phyloP scores from a whole-genome alignment of 1,140 invertebrate genomes.

The Eupristina koningsbergeri region DNA sequence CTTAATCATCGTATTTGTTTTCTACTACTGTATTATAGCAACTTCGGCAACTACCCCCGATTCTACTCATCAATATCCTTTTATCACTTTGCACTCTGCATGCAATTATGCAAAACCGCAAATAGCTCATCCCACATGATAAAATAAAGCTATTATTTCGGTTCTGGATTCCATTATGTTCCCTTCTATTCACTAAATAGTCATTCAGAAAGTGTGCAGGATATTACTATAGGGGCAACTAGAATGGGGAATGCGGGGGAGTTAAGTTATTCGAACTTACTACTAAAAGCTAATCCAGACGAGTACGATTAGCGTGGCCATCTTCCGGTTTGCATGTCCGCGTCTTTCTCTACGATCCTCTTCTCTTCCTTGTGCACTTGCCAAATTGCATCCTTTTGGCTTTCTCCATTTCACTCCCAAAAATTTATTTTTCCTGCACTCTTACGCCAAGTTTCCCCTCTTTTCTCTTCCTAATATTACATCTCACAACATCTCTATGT shows the following conservation, averaged over 20 bases:
- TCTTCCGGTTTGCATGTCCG: slow-evolving; percentile 32
- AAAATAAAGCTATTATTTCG: slow-evolving; percentile 4
- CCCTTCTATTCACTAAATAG: slow-evolving; percentile 31
- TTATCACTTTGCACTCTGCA: not conserved
- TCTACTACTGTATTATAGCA: too few species aligned
- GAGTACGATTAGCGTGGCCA: slow-evolving; percentile 63
- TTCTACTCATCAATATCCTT: not conserved
- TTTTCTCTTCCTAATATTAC: not conserved
- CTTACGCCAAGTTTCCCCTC: not conserved
- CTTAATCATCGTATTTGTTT: not conserved
- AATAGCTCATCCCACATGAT: slow-evolving; percentile 1
- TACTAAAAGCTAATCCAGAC: slow-evolving; percentile 61
- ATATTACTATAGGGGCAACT: slow-evolving; percentile 43
- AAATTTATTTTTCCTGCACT: not conserved
- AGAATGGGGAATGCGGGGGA: not conserved
- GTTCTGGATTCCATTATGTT: not conserved
- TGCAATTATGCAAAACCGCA: not conserved
- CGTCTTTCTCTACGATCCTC: not conserved
- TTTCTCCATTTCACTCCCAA: not conserved
- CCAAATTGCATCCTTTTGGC: slow-evolving; percentile 37
- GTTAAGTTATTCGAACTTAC: slow-evolving; percentile 51
- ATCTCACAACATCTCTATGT: not conserved
- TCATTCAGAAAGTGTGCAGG: slow-evolving; percentile 6
- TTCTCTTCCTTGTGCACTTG: slow-evolving; percentile 5
- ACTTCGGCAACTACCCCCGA: too few species aligned